These are phyloP conservation scores for Anodontia alba DNA, from an alignment of 2,888 invertebrate genomes.

Conservation along the genomic window DNA sequence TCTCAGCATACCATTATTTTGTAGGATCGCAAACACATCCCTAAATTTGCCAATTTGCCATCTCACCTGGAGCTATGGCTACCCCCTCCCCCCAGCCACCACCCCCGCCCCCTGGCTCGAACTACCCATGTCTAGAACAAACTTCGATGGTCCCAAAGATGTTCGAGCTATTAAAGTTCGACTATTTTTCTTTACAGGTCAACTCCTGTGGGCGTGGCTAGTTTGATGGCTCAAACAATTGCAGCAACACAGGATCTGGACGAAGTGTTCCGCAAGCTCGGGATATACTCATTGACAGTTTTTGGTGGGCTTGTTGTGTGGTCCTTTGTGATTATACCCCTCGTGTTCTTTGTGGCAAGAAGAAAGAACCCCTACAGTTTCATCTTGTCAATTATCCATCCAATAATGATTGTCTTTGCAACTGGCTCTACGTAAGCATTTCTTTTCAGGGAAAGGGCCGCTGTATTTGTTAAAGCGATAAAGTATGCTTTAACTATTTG, in stretches of 20 bases:
- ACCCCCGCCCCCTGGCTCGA: too few species aligned
- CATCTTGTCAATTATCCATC: slow-evolving; percentile 64
- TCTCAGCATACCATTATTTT: too few species aligned
- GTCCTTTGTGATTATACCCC: slow-evolving; percentile 55
- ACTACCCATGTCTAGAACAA: too few species aligned
- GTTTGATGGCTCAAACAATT: slow-evolving; percentile 70
- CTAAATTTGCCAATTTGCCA: too few species aligned
- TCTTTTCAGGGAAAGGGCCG: too few species aligned
- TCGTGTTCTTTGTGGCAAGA: slow-evolving; percentile 53
- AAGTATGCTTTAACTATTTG: not conserved
- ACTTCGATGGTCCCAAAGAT: too few species aligned
- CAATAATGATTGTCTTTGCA: slow-evolving; percentile 73
- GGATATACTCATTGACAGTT: slow-evolving; percentile 66
- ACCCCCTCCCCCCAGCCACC: too few species aligned
- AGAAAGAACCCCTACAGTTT: slow-evolving; percentile 65
- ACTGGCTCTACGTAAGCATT: slow-evolving; percentile 73
- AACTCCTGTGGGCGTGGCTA: slow-evolving; percentile 74
- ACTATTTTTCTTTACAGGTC: slow-evolving; percentile 58
- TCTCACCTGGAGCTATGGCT: too few species aligned
- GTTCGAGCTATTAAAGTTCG: too few species aligned
- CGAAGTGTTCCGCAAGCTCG: slow-evolving; percentile 65
- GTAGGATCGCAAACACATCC: too few species aligned
- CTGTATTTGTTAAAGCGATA: too few species aligned
- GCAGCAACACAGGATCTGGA: slow-evolving; percentile 59
- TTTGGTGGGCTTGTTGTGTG: slow-evolving; percentile 60